Percentiles rank a stretch among this genome's conserved stretches.
phyloP scores from a whole-genome alignment of 2,888 invertebrate genomes.

The Luperina nickerlii region DNA sequence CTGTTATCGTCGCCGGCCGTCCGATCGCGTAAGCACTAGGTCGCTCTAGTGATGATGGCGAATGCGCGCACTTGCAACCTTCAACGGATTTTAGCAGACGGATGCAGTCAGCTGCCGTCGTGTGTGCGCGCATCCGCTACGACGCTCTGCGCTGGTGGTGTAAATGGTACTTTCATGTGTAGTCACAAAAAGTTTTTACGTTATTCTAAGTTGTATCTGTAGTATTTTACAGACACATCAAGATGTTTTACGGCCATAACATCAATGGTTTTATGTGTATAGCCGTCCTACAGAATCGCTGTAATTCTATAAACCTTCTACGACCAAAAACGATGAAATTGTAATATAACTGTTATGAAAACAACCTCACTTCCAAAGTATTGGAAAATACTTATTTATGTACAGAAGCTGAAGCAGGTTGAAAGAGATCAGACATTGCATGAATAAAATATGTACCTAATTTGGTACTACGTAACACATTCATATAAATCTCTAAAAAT shows the following conservation, averaged over 20 bases:
- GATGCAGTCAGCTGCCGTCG: neutral
- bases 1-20: neutral
- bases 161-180: neutral
- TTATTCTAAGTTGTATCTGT: neutral
- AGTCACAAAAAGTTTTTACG: neutral
- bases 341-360: constrained; percentile 31
- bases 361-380: constrained; percentile 26
- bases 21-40: neutral
- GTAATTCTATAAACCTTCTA: constrained; percentile 6
- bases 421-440: constrained; percentile 50
- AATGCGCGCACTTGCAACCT: too few relatives aligned
- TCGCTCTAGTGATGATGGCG: neutral
- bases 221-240: too few relatives aligned
- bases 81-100: too few relatives aligned
- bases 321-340: constrained; percentile 10
- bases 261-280: neutral
- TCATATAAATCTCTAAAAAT: constrained; percentile 19
- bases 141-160: neutral
- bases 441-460: constrained; percentile 52
- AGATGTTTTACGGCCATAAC: neutral
- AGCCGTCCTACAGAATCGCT: neutral
- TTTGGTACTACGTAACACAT: neutral
- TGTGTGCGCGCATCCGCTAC: neutral
- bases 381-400: constrained; percentile 53
- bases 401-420: constrained; percentile 21